These are phyloP conservation scores for Sesamia inferens DNA, from an alignment of 2,888 invertebrate genomes.

Conservation along the genomic window DNA sequence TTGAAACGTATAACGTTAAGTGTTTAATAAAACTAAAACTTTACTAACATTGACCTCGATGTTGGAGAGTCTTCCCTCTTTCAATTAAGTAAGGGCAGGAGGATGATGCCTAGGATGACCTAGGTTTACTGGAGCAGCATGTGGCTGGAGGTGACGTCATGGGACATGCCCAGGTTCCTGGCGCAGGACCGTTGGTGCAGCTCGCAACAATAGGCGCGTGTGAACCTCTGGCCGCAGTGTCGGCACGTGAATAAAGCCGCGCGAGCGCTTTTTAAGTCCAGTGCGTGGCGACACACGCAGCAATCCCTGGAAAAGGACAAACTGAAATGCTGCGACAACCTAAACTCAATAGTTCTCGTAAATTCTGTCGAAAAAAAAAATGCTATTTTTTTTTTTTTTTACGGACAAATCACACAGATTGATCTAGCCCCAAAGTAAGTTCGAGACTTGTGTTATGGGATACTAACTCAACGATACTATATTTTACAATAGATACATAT, in stretches of 20 bases:
- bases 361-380: too few relatives aligned
- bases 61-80: background rate
- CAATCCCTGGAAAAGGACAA: constrained; percentile 72
- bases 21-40: constrained; percentile 12
- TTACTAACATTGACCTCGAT: constrained; percentile 9
- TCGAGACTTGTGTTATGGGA: too few relatives aligned
- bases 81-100: background rate
- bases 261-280: constrained; percentile 65
- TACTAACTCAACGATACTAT: too few relatives aligned
- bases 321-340: background rate
- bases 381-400: too few relatives aligned
- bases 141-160: constrained; percentile 71
- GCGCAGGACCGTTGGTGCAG: constrained; percentile 81
- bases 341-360: too few relatives aligned
- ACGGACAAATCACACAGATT: too few relatives aligned
- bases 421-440: too few relatives aligned
- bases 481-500: too few relatives aligned
- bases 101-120: background rate
- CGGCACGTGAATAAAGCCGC: constrained; percentile 73
- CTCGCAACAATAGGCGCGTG: constrained; percentile 83
- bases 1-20: constrained; percentile 24
- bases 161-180: constrained; percentile 61
- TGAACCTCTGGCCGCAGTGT: constrained; percentile 81
- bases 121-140: constrained; percentile 71
- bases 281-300: constrained; percentile 79